A percentile compares a stretch with the other conserved stretches of the same genome.
These are phyloP conservation scores for Ranitomeya variabilis DNA, from an alignment of 2,113 vertebrate genomes.

Conservation along the genomic window DNA sequence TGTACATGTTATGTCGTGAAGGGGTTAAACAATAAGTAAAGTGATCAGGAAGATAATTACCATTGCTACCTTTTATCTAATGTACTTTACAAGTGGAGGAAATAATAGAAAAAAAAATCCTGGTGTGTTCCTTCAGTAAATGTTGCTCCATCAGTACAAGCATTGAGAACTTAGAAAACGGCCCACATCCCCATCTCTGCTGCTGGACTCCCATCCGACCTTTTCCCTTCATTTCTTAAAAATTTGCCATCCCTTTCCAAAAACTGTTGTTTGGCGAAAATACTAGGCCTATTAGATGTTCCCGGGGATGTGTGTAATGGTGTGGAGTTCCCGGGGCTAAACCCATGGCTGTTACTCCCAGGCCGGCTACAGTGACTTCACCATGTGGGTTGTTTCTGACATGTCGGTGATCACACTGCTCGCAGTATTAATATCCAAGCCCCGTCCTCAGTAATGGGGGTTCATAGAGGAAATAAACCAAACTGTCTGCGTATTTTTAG, in stretches of 20 bases:
- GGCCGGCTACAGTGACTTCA: neutral
- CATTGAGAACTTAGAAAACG: too few species aligned
- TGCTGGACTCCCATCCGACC: too few species aligned
- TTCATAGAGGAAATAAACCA: neutral
- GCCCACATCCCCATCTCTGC: too few species aligned
- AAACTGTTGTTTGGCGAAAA: neutral
- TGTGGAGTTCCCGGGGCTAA: neutral
- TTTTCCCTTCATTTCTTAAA: neutral
- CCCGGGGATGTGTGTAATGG: neutral
- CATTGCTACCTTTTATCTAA: too few species aligned
- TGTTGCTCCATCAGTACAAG: too few species aligned
- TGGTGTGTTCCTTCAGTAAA: too few species aligned
- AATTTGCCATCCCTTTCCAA: neutral
- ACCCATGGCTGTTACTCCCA: neutral
- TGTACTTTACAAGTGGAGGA: too few species aligned
- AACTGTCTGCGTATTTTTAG: conserved; percentile 9
- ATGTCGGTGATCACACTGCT: neutral
- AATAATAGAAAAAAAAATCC: too few species aligned
- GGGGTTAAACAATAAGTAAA: too few species aligned
- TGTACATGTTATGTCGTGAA: too few species aligned
- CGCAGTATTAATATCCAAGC: neutral
- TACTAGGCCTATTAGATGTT: neutral
- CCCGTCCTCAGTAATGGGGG: neutral
- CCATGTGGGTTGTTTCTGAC: neutral
- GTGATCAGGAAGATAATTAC: too few species aligned